These are phyloP conservation scores for Catocala sponsa DNA, from an alignment of 2,888 invertebrate genomes.

Conservation along the genomic window DNA sequence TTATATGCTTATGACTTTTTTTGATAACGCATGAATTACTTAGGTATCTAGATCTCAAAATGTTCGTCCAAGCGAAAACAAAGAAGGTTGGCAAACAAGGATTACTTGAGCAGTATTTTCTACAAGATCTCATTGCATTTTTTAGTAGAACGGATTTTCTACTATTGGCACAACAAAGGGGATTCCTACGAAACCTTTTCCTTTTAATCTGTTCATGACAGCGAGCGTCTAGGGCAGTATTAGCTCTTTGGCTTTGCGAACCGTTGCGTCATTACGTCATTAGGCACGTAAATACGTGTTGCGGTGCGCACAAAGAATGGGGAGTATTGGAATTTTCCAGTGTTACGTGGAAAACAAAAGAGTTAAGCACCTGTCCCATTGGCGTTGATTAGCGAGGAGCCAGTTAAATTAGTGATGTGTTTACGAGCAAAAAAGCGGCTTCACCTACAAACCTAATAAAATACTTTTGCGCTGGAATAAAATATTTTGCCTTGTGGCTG, in stretches of 20 bases:
- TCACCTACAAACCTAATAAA: too few species aligned
- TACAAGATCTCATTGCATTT: slow-evolving; percentile 18
- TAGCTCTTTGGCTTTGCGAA: slow-evolving; percentile 7
- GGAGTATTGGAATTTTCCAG: too few species aligned
- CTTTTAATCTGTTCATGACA: slow-evolving; percentile 13
- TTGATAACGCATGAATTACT: too few species aligned
- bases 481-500: too few species aligned
- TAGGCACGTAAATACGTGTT: neutral
- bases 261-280: neutral
- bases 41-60: too few species aligned
- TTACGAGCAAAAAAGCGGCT: too few species aligned
- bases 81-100: slow-evolving; percentile 1
- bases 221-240: slow-evolving; percentile 4
- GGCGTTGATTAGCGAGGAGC: too few species aligned
- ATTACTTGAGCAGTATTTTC: slow-evolving; percentile 17
- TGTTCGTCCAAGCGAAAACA: neutral
- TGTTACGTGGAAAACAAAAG: too few species aligned
- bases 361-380: too few species aligned
- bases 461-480: too few species aligned
- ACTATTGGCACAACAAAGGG: slow-evolving; percentile 12
- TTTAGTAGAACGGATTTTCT: slow-evolving; percentile 12
- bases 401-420: too few species aligned
- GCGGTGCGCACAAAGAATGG: neutral
- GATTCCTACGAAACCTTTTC: slow-evolving; percentile 10
- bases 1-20: too few species aligned